Evolutionary conservation across 2,113 vertebrate genomes (phyloP).

Genomic region (Cyphomyrus plagiostoma): DNA sequence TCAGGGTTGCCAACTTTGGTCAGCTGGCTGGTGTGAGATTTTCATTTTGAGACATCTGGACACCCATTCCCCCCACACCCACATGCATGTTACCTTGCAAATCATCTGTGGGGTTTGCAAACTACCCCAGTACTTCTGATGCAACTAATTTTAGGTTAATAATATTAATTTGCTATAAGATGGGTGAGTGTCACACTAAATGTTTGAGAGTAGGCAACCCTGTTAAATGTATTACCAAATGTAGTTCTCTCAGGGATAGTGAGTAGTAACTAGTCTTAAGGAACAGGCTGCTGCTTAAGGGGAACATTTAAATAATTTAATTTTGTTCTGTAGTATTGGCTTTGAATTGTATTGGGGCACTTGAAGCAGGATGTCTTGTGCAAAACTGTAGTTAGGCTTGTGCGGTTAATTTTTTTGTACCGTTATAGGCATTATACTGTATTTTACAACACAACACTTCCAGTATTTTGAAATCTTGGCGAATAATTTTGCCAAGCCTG

Average conservation of each 20-base stretch:
- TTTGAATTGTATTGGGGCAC: neutral
- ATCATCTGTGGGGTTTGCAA: too few relatives aligned
- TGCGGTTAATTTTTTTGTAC: neutral
- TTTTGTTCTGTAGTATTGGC: neutral
- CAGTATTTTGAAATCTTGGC: neutral
- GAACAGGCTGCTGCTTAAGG: neutral
- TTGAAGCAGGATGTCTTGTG: neutral
- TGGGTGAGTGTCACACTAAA: too few relatives aligned
- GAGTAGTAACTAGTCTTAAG: neutral
- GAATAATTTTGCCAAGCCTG: neutral
- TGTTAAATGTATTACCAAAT: neutral
- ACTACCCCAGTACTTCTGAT: too few relatives aligned
- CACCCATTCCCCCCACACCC: too few relatives aligned
- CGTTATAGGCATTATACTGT: neutral
- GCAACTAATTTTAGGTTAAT: too few relatives aligned
- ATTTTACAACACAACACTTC: neutral
- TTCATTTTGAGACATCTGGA: too few relatives aligned
- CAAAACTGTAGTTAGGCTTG: neutral
- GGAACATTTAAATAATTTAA: neutral
- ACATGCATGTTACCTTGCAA: too few relatives aligned
- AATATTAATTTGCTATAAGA: too few relatives aligned
- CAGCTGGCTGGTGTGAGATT: too few relatives aligned
- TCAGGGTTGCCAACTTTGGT: too few relatives aligned
- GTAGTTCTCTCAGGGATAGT: constrained; percentile 9
- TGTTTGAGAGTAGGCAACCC: too few relatives aligned